A percentile compares a stretch with the other conserved stretches of the same genome.
phyloP scores from a whole-genome alignment of 2,113 vertebrate genomes.

The Megalops atlanticus region DNA sequence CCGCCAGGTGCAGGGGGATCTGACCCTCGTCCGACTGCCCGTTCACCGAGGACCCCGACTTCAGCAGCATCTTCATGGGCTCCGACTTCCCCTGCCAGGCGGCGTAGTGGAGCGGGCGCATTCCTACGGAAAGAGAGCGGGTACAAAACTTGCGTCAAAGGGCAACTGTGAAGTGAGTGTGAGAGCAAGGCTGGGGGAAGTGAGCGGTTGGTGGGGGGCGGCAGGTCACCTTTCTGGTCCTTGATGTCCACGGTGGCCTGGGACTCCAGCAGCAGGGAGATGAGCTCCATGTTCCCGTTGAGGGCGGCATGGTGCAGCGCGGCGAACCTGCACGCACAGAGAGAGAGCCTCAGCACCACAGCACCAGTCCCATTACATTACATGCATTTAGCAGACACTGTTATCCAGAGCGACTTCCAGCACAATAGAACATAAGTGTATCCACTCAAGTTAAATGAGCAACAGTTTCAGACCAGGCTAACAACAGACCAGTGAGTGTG shows the following conservation, averaged over 20 bases:
- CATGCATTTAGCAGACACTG: background rate
- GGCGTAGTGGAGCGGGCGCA: slow-evolving; percentile 93
- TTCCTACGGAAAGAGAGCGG: slow-evolving; percentile 69
- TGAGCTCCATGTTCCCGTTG: slow-evolving; percentile 92
- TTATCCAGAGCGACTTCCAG: no score
- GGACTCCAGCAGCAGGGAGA: slow-evolving; percentile 89
- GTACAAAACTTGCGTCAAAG: background rate
- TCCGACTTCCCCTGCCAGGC: slow-evolving; percentile 98
- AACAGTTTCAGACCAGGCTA: no score
- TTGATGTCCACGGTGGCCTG: slow-evolving; percentile 96
- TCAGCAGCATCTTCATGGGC: slow-evolving; percentile 97
- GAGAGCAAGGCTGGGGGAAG: background rate
- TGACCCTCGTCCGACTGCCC: slow-evolving; percentile 93
- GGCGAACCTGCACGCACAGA: slow-evolving; percentile 80
- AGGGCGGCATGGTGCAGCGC: slow-evolving; percentile 94
- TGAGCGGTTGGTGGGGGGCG: background rate
- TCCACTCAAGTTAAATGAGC: no score
- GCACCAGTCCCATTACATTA: background rate
- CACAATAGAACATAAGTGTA: no score
- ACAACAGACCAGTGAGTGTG: no score
- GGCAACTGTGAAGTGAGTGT: background rate
- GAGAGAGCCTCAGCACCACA: slow-evolving; percentile 36
- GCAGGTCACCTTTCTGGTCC: slow-evolving; percentile 88
- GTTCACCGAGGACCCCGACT: slow-evolving; percentile 91
- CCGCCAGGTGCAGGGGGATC: slow-evolving; percentile 92